These are phyloP conservation scores for Polymixis flavicincta DNA, from an alignment of 2,888 invertebrate genomes.

Conservation along the genomic window DNA sequence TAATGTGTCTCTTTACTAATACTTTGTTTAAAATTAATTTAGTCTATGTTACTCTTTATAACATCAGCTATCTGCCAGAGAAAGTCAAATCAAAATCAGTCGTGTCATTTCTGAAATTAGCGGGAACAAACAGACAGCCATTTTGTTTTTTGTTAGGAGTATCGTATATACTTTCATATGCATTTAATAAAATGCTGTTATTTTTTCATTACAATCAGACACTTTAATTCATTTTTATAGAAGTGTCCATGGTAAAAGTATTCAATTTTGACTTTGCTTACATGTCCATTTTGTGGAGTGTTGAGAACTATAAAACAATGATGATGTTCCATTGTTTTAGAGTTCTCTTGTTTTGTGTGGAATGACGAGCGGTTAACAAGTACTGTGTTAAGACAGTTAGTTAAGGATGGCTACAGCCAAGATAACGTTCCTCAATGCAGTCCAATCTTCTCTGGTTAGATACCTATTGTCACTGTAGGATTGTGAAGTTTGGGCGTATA, in stretches of 20 bases:
- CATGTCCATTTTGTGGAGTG: conserved; percentile 17
- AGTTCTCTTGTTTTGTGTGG: not conserved
- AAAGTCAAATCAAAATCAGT: not conserved
- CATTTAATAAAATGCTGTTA: too few species aligned
- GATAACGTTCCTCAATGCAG: not conserved
- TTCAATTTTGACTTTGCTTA: not conserved
- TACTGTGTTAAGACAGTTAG: not conserved
- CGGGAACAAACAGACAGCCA: too few species aligned
- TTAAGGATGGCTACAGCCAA: not conserved
- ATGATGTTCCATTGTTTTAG: conserved; percentile 8
- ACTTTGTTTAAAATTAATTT: too few species aligned
- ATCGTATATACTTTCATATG: too few species aligned
- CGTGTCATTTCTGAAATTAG: not conserved
- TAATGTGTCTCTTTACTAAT: too few species aligned
- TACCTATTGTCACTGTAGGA: not conserved
- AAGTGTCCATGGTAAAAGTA: not conserved
- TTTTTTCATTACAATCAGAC: too few species aligned
- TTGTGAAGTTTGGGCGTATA: not conserved
- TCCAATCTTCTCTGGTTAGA: not conserved
- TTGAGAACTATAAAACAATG: not conserved
- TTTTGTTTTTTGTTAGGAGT: too few species aligned
- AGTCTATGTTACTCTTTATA: not conserved
- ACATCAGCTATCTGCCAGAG: not conserved
- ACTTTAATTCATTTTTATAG: too few species aligned
- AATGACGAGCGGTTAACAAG: not conserved